Conservation (phyloP, 2,888 invertebrate species). For the Harpagoxenus sublaevis region DNA sequence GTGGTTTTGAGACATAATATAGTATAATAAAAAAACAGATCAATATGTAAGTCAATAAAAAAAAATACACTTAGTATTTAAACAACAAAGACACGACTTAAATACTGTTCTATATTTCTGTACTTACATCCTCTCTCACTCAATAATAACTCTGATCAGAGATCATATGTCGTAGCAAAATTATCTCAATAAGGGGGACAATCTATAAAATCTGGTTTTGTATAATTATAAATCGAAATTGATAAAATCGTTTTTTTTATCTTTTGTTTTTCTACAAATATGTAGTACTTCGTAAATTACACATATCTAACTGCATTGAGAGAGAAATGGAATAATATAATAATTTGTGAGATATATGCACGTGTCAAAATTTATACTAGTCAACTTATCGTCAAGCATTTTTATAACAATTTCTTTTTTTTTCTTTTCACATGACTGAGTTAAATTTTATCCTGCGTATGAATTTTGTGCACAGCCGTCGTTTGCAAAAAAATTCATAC, state of each 20-base stretch:
- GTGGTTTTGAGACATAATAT: not conserved
- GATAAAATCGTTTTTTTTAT: constrained; percentile 32
- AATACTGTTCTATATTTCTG: constrained; percentile 74
- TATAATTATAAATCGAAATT: constrained; percentile 55
- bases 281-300: constrained; percentile 65
- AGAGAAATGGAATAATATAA: constrained; percentile 62
- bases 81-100: constrained; percentile 70
- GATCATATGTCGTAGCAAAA: constrained; percentile 70
- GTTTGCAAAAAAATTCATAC: constrained; percentile 62
- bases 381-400: constrained; percentile 66
- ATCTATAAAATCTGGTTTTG: constrained; percentile 69
- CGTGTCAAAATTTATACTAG: constrained; percentile 72
- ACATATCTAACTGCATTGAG: constrained; percentile 46
- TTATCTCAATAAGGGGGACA: constrained; percentile 62
- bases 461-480: constrained; percentile 72
- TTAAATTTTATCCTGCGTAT: constrained; percentile 68
- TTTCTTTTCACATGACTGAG: constrained; percentile 56
- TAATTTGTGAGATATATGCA: constrained; percentile 67
- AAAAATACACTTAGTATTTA: constrained; percentile 56
- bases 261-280: constrained; percentile 48
- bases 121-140: constrained; percentile 64
- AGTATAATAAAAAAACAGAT: not conserved
- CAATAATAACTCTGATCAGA: constrained; percentile 56
- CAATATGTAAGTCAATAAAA: constrained; percentile 18
- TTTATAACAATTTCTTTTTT: constrained; percentile 68